These are phyloP conservation scores for Chunga burmeisteri DNA, from an alignment of 2,113 vertebrate species.

Conservation along the genomic window DNA sequence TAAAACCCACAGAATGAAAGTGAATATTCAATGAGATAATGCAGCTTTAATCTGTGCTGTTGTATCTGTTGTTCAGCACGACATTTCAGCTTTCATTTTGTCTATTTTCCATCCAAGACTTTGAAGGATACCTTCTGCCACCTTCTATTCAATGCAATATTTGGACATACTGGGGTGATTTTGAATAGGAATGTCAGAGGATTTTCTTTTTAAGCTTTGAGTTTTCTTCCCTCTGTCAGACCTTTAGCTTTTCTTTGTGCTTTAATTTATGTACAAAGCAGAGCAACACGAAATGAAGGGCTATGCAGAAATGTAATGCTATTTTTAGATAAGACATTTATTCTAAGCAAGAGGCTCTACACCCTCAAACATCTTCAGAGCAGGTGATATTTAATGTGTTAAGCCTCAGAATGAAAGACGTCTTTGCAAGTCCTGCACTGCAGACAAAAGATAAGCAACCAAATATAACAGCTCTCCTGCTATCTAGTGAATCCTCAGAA, in stretches of 20 bases:
- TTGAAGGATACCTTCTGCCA: not conserved
- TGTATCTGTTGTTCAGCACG: not conserved
- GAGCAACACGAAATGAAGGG: conserved; percentile 3
- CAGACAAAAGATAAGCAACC: conserved; percentile 46
- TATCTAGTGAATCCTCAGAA: conserved; percentile 26
- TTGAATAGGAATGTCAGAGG: not conserved
- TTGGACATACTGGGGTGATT: not conserved
- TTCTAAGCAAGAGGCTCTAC: not conserved
- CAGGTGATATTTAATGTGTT: conserved; percentile 30
- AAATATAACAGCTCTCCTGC: conserved; percentile 13
- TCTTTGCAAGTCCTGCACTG: not conserved
- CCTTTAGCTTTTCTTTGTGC: conserved; percentile 14
- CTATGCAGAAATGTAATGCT: not conserved
- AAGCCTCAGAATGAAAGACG: conserved; percentile 20
- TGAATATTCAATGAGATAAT: not conserved
- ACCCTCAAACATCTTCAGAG: not conserved
- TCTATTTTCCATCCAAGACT: not conserved
- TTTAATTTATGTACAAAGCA: conserved; percentile 35
- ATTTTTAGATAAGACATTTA: conserved; percentile 46
- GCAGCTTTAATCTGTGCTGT: not conserved
- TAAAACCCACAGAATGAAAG: conserved; percentile 10
- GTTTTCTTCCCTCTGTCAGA: not conserved
- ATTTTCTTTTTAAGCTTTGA: not conserved
- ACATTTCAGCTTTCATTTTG: not conserved
- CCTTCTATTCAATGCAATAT: not conserved